Conservation (phyloP, 1,140 invertebrate species). For the Anoplolepis gracilipes region DNA sequence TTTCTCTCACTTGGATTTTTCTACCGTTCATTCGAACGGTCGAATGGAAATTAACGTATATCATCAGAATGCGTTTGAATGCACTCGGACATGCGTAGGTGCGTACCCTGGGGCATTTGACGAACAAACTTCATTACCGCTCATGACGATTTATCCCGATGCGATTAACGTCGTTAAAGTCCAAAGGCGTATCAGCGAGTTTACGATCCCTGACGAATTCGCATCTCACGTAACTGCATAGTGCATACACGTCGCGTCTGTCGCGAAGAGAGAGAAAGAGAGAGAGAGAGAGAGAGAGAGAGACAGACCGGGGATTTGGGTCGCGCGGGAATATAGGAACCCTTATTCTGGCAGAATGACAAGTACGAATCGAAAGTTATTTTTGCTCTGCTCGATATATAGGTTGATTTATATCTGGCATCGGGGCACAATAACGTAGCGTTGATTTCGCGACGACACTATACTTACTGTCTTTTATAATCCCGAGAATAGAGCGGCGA, state of each 20-base stretch:
- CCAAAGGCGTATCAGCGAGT: constrained; percentile 69
- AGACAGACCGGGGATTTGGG: constrained; percentile 54
- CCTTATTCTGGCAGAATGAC: constrained; percentile 73
- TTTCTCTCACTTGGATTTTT: neutral
- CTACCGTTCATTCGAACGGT: neutral
- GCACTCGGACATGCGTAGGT: neutral
- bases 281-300: too few species aligned
- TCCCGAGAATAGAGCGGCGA: constrained; percentile 63
- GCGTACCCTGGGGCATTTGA: constrained; percentile 35
- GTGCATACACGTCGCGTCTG: too few species aligned
- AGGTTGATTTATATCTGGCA: constrained; percentile 72
- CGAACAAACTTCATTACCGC: constrained; percentile 68
- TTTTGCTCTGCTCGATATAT: constrained; percentile 65
- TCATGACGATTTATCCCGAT: constrained; percentile 63
- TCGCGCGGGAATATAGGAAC: constrained; percentile 64
- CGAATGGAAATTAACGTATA: too few species aligned
- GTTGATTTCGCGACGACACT: constrained; percentile 56
- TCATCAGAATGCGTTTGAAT: neutral
- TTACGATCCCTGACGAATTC: constrained; percentile 76
- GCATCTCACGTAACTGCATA: constrained; percentile 50
- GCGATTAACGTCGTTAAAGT: constrained; percentile 75
- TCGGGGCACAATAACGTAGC: constrained; percentile 68
- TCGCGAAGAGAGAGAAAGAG: neutral
- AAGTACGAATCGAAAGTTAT: constrained; percentile 73
- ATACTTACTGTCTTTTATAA: constrained; percentile 65